Conservation (phyloP, 2,797 vertebrate species). For the Fringilla coelebs region DNA sequence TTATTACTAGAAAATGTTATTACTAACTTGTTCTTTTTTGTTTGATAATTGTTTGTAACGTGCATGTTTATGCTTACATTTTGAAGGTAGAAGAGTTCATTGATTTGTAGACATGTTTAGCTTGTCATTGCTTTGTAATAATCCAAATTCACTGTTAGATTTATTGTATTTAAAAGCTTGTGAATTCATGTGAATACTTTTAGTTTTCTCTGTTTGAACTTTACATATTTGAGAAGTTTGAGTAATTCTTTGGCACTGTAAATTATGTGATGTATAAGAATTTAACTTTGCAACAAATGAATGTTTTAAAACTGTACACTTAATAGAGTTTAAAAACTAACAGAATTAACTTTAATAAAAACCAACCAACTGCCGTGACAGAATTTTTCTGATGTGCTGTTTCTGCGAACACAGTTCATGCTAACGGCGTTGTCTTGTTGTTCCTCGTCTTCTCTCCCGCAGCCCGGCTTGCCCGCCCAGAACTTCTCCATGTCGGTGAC, state of each 20-base stretch:
- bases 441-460: not conserved
- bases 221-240: not conserved
- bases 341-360: constrained; percentile 6
- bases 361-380: not conserved
- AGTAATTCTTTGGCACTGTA: constrained; percentile 11
- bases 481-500: constrained; percentile 99
- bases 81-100: constrained; percentile 7
- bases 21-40: constrained; percentile 54
- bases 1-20: constrained; percentile 20
- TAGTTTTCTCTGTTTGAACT: not conserved
- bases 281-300: not conserved
- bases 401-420: not conserved
- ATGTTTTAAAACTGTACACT: not conserved
- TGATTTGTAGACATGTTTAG: constrained; percentile 22
- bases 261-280: not conserved
- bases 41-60: not conserved
- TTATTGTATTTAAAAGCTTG: constrained; percentile 6
- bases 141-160: constrained; percentile 25
- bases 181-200: not conserved
- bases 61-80: constrained; percentile 54
- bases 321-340: constrained; percentile 46
- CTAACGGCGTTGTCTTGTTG: not conserved
- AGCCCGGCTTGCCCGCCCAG: constrained; percentile 94
- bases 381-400: not conserved
- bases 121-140: constrained; percentile 43